Evolutionary conservation across 92 coral and sea anemone species (phyloP), one percentile per base, ranked within the genome.

Genomic region (Phenganax stokvisi): DNA sequence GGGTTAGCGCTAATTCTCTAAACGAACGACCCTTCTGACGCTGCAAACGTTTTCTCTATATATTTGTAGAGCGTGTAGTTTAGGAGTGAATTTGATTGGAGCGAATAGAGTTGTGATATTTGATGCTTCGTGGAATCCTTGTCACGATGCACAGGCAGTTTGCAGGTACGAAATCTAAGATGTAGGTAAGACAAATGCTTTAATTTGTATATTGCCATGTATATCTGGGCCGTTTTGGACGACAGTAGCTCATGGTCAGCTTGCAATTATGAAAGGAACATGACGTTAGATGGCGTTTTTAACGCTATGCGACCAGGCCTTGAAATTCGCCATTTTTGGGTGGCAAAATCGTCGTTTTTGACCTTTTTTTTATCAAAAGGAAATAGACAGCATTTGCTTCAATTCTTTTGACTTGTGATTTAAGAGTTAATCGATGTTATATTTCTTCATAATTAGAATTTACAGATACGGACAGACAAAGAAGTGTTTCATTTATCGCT

Each of bases 71-170:
- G 97, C 97, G 0, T 89, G 97, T 13, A 89, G 97, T 61, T 89
- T 92, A 54, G 97, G 97, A 12, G 91, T 92, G 51, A 92, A 92
- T 79, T 87, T 92, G 67, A 85, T 91, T 37, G 97, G 97, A 54
- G 97, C 96, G 56, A 92, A 92, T 68, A 89, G 96, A 85, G 97
- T 93, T 6, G 93, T 93, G 11, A 90, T 93, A 31, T 93, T 93
- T 82, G 97, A 93, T 80, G 94, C 92, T 3, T 92, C 97, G 0
- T 92, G 97, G 97, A 92, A 92, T 76, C 97, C 97, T 0, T 92
- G 97, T 60, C 97, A 92, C 73, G 97, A 92, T 64, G 97, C 90
- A 6, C 97, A 92, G 54, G 97, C 97, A 0, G 85, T 92, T 56
- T 92, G 97, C 85, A 86, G 97, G 97, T 92, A 75, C 0, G 81